These are phyloP conservation scores for Pachyramphus minor DNA, from an alignment of 2,113 vertebrate species.

Conservation along the genomic window DNA sequence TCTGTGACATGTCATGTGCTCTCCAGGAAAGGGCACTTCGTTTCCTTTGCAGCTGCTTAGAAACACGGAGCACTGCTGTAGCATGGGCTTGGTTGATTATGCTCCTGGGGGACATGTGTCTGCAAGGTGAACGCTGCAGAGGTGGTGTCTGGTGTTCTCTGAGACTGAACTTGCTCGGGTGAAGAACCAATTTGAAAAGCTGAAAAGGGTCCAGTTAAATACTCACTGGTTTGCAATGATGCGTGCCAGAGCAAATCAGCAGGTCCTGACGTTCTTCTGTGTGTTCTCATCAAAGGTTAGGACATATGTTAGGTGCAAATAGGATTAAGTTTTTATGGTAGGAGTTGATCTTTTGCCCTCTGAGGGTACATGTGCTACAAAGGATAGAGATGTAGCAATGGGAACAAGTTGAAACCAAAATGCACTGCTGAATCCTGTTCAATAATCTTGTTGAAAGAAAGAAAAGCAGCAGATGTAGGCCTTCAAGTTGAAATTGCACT, in stretches of 20 bases:
- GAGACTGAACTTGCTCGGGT: background rate
- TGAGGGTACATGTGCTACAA: background rate
- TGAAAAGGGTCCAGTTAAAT: background rate
- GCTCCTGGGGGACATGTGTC: fast-evolving
- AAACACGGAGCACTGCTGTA: fast-evolving
- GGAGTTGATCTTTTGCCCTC: background rate
- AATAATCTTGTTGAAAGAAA: slow-evolving; percentile 9
- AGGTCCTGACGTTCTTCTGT: background rate
- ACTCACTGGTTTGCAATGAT: background rate
- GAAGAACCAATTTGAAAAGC: background rate
- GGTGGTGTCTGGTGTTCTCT: fast-evolving
- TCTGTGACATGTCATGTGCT: fast-evolving
- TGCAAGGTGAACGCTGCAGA: background rate
- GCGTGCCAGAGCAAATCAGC: background rate
- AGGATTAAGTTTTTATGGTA: background rate
- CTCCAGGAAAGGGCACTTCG: background rate
- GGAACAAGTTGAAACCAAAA: background rate
- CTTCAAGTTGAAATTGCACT: background rate
- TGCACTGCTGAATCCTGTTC: background rate
- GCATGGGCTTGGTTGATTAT: fast-evolving
- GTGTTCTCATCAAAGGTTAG: background rate
- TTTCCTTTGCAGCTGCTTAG: background rate
- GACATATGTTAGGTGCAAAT: background rate
- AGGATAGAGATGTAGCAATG: background rate
- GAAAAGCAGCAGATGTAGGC: background rate